These are phyloP conservation scores for Drosophila lacertosa DNA, from an alignment of 1,140 invertebrate species.

Conservation along the genomic window DNA sequence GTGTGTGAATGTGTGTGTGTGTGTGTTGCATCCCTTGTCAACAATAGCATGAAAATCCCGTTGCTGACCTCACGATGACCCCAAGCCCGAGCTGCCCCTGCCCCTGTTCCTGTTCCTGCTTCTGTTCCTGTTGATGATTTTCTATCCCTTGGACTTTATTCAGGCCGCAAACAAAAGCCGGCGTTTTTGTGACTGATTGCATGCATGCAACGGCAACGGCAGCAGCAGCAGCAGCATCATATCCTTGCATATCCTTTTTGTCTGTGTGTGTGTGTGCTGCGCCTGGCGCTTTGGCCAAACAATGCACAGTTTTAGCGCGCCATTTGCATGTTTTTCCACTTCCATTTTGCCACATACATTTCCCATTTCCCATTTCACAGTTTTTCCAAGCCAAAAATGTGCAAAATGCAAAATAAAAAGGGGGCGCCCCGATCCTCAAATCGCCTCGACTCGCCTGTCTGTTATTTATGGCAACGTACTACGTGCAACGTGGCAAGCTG, in stretches of 20 bases:
- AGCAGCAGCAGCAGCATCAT: conserved; percentile 16
- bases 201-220: conserved; percentile 50
- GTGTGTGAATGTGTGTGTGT: conserved; percentile 18
- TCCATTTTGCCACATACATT: conserved; percentile 43
- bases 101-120: conserved; percentile 53
- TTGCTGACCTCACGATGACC: conserved; percentile 82
- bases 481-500: conserved; percentile 54
- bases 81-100: conserved; percentile 66
- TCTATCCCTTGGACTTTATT: conserved; percentile 72
- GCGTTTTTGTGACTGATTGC: conserved; percentile 80
- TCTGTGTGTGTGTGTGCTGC: conserved; percentile 15
- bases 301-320: conserved; percentile 63
- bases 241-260: conserved; percentile 73
- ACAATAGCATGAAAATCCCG: conserved; percentile 80
- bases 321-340: conserved; percentile 73
- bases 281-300: conserved; percentile 66
- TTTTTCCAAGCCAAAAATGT: conserved; percentile 54
- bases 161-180: conserved; percentile 76
- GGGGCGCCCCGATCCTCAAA: conserved; percentile 23
- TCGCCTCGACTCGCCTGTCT: conserved; percentile 18
- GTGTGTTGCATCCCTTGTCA: conserved; percentile 76
- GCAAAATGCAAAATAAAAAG: conserved; percentile 63
- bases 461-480: conserved; percentile 56
- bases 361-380: conserved; percentile 38
- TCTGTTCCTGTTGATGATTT: conserved; percentile 57